Base-by-base conservation (phyloP, 2,113 vertebrate species). In the Apus apus region DNA sequence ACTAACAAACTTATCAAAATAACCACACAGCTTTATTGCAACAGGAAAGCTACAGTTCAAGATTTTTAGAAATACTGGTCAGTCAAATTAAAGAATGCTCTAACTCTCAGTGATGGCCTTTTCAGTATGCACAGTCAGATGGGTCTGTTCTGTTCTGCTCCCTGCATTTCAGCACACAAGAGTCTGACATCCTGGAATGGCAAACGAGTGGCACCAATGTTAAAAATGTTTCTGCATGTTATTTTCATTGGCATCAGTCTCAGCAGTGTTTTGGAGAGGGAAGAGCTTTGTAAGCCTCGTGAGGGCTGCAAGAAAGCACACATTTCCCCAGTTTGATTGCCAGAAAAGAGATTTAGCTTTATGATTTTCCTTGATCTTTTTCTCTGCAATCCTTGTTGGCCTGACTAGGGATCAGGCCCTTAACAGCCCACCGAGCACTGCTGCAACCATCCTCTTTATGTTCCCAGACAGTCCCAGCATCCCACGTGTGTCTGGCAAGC, bases 241-340 rank as follows among this genome's bases (percentile, higher is more conserved):
- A 80, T 88, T 90, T 94, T 90, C 83, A 76, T 74, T 93, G 86
- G 53, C 85, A 86, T 64, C 38, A 67, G 26, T 50, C 85, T 86
- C 38, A 0, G 76, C 48, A 80, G 61, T 8, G 32, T 74, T 95
- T 73, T 73, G n/a, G 82, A 87, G 32, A 77, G 51, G 48, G 85
- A 86, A 95, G 34, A 85, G 71, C 38, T 67, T 80, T 1, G 1
- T 57, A 71, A 81, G 48, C 34, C 43, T 60, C 85, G 75, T 36
- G 8, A 4, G 53, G 74, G 21, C 48, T 79, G 56, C 43, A 86
- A 80, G 85, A 45, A 90, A 88, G 92, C 43, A 58, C 1, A 0
- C 29, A 32, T 66, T 76, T 91, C 67, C 36, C 22, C 50, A 46
- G 61, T 46, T 15, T 58, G 34, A 88, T 38, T 62, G 83, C 46